Evolutionary conservation across 2,888 invertebrate genomes (phyloP).

Genomic region (Hylaea fasciaria): DNA sequence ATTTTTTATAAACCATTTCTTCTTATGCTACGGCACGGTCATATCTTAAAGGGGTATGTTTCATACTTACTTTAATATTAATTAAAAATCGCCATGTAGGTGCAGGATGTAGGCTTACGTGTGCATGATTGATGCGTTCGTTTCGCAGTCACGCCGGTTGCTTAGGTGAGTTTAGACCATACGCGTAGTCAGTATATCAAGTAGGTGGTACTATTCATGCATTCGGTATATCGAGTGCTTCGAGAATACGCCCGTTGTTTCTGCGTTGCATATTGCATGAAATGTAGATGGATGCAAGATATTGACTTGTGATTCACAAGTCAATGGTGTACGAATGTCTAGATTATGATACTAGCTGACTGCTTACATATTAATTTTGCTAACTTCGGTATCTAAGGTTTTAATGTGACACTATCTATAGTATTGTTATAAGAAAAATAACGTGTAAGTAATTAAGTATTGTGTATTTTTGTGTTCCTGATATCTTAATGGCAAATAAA

Average conservation of each 20-base stretch:
- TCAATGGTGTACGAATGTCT: constrained; percentile 16
- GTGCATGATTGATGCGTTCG: not conserved
- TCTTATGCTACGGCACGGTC: too few species aligned
- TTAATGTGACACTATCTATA: too few species aligned
- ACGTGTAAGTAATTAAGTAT: too few species aligned
- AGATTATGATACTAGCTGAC: not conserved
- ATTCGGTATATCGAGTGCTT: constrained; percentile 46
- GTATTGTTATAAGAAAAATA: too few species aligned
- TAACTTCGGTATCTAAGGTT: too few species aligned
- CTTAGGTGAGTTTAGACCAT: constrained; percentile 4
- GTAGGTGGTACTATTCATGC: constrained; percentile 35
- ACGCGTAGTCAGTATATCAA: constrained; percentile 46
- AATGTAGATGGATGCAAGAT: constrained; percentile 28
- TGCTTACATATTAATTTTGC: not conserved
- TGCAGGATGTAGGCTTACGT: too few species aligned
- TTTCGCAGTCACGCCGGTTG: constrained; percentile 4
- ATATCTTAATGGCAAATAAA: too few species aligned
- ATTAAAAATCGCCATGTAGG: too few species aligned
- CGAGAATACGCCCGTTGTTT: constrained; percentile 37
- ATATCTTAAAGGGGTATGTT: too few species aligned
- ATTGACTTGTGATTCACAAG: constrained; percentile 24
- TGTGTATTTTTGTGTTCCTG: too few species aligned
- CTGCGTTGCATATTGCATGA: constrained; percentile 36
- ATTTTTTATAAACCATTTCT: too few species aligned
- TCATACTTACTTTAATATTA: too few species aligned